Evolutionary conservation across 2,797 vertebrate genomes (phyloP).

Genomic region (Cuniculus paca): DNA sequence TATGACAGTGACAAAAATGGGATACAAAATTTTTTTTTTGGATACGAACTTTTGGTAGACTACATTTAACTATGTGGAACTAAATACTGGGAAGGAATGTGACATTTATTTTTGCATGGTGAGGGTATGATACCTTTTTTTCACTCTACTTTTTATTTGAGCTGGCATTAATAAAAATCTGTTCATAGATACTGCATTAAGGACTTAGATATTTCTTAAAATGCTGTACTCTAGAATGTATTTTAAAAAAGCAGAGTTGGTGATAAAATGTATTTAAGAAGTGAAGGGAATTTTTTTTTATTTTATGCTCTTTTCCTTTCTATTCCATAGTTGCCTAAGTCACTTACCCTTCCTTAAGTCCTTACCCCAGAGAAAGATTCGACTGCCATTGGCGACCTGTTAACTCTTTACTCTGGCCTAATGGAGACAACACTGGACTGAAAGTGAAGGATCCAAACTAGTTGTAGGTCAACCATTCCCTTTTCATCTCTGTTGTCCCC

Average conservation of each 20-base stretch:
- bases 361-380: slow-evolving; percentile 72
- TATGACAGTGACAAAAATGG: slow-evolving; percentile 14
- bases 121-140: not conserved
- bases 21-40: not conserved
- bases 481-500: slow-evolving; percentile 47
- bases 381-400: slow-evolving; percentile 71
- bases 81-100: not conserved
- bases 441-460: slow-evolving; percentile 78
- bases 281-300: slow-evolving; percentile 50
- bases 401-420: slow-evolving; percentile 77
- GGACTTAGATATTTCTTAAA: slow-evolving; percentile 30
- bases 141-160: not conserved
- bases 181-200: not conserved
- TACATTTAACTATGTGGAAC: slow-evolving; percentile 2
- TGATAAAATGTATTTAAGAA: slow-evolving; percentile 63
- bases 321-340: slow-evolving; percentile 54
- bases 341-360: slow-evolving; percentile 83
- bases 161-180: not conserved
- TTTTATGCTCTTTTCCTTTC: slow-evolving; percentile 65
- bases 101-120: slow-evolving; percentile 8
- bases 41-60: not conserved
- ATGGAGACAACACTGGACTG: slow-evolving; percentile 77
- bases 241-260: slow-evolving; percentile 62
- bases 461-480: slow-evolving; percentile 76
- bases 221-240: slow-evolving; percentile 17